phyloP scores from a whole-genome alignment of 2,888 invertebrate genomes.

The Spisula solida region DNA sequence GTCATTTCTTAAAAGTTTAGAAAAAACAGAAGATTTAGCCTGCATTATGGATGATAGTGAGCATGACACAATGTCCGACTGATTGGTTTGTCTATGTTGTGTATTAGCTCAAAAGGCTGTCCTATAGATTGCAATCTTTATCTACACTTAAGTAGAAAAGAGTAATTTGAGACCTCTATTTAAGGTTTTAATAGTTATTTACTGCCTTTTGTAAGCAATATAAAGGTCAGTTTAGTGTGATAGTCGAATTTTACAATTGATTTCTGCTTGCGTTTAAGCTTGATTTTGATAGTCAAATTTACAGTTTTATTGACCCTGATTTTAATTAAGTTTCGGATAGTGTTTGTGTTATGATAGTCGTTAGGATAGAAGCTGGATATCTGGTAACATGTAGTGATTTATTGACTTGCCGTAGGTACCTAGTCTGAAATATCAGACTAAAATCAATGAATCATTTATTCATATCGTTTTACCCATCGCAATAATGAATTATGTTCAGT shows the following conservation, averaged over 20 bases:
- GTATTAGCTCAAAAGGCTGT: neutral
- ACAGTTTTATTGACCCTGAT: slow-evolving; percentile 18
- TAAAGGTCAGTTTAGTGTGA: slow-evolving; percentile 21
- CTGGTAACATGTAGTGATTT: neutral
- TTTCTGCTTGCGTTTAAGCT: slow-evolving; percentile 15
- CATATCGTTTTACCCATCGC: neutral
- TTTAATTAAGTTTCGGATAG: slow-evolving; percentile 16
- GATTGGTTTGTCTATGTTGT: neutral
- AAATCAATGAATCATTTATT: neutral
- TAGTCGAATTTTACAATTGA: slow-evolving; percentile 16
- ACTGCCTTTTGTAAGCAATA: neutral
- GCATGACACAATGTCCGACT: neutral
- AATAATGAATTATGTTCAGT: slow-evolving; percentile 1
- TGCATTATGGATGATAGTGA: too few relatives aligned
- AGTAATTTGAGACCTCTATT: slow-evolving; percentile 24
- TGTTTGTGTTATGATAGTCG: slow-evolving; percentile 19
- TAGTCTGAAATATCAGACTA: neutral
- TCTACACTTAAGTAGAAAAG: neutral
- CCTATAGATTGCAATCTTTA: neutral
- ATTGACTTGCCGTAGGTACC: neutral
- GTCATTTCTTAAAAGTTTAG: too few relatives aligned
- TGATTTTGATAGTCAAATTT: slow-evolving; percentile 8
- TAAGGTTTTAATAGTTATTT: slow-evolving; percentile 13
- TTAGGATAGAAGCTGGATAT: slow-evolving; percentile 7
- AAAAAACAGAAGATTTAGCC: too few relatives aligned